Percentiles rank a stretch among this genome's conserved stretches.
Conservation (phyloP, 2,113 vertebrate species). For the Struthidea cinerea region DNA sequence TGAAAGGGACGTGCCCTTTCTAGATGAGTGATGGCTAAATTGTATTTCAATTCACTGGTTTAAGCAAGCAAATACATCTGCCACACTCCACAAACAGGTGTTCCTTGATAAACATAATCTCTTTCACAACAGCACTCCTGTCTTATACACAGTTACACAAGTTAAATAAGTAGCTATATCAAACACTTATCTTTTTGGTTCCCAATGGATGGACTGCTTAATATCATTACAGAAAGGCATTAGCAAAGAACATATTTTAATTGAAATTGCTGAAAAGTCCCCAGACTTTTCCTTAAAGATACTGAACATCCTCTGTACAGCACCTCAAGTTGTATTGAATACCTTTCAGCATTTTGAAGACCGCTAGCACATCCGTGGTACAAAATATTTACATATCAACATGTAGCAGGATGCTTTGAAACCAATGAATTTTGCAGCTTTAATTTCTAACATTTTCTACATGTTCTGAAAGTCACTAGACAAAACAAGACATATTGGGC, state of each 20-base stretch:
- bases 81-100: background rate
- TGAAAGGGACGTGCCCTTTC: background rate
- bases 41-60: background rate
- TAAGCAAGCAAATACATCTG: background rate
- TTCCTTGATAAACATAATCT: background rate
- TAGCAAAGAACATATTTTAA: background rate
- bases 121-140: background rate
- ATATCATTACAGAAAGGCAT: background rate
- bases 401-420: background rate
- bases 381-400: background rate
- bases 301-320: background rate
- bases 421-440: background rate
- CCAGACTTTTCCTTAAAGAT: background rate
- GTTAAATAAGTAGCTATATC: background rate
- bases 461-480: background rate
- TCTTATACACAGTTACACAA: background rate
- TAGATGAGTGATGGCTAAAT: background rate
- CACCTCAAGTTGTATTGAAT: background rate
- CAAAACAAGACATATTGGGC: background rate
- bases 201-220: background rate
- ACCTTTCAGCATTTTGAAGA: background rate
- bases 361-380: background rate
- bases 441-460: background rate
- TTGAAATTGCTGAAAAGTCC: background rate
- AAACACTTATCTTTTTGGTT: background rate